These are phyloP conservation scores for Tachina lurida DNA, from an alignment of 2,888 invertebrate genomes.

Conservation along the genomic window DNA sequence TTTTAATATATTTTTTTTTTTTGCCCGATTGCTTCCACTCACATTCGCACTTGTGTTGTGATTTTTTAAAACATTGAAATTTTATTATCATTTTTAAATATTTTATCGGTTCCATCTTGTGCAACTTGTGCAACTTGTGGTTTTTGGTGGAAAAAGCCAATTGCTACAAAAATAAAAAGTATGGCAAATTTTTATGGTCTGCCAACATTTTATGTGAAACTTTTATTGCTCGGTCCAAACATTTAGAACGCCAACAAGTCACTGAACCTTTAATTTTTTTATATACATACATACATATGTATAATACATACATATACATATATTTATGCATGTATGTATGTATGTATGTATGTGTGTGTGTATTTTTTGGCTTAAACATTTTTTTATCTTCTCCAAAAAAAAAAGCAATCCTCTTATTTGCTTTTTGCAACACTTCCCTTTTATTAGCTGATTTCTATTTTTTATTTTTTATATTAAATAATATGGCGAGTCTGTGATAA, in stretches of 20 bases:
- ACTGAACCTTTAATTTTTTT: slow-evolving; percentile 46
- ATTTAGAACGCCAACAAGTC: slow-evolving; percentile 34
- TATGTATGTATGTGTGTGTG: neutral
- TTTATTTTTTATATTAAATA: neutral
- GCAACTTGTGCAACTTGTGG: slow-evolving; percentile 55
- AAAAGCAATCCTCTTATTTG: neutral
- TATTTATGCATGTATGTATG: too few species aligned
- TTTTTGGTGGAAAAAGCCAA: slow-evolving; percentile 10
- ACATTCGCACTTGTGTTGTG: neutral
- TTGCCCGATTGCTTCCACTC: too few species aligned
- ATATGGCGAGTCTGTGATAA: slow-evolving; percentile 32
- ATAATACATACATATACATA: too few species aligned
- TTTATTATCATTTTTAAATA: neutral
- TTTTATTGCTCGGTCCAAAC: neutral
- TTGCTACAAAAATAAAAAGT: neutral
- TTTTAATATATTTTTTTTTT: too few species aligned
- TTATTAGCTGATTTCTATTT: slow-evolving; percentile 1
- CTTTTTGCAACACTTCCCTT: slow-evolving; percentile 14
- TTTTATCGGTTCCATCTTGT: slow-evolving; percentile 3
- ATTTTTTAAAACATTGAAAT: neutral
- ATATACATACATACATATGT: too few species aligned
- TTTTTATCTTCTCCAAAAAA: neutral
- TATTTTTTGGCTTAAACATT: slow-evolving; percentile 24
- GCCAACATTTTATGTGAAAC: slow-evolving; percentile 37
- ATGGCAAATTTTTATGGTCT: slow-evolving; percentile 38